These are phyloP conservation scores for Notechis scutatus DNA, from an alignment of 2,113 vertebrate species.

Conservation along the genomic window DNA sequence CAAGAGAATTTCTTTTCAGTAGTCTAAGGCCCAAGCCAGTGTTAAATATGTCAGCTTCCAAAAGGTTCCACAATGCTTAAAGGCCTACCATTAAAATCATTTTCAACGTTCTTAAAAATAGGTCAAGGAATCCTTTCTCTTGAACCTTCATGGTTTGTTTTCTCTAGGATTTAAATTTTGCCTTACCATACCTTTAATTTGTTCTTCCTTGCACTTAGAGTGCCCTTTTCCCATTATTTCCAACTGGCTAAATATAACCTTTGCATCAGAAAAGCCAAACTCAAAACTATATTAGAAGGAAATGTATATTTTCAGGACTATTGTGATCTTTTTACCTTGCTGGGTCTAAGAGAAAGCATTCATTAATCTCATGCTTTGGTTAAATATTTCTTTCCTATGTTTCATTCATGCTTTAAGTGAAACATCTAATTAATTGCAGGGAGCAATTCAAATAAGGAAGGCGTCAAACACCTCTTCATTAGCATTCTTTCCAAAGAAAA, in stretches of 20 bases:
- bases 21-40: not conserved
- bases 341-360: constrained; percentile 8
- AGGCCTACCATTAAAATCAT: not conserved
- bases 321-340: constrained; percentile 42
- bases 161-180: not conserved
- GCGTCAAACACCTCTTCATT: constrained; percentile 18
- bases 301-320: constrained; percentile 37
- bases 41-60: not conserved
- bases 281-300: constrained; percentile 32
- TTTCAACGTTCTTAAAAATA: not conserved
- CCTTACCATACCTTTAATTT: not conserved
- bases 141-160: not conserved
- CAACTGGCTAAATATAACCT: constrained; percentile 26
- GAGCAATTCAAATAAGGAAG: not conserved
- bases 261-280: constrained; percentile 34
- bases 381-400: constrained; percentile 40
- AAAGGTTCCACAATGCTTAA: not conserved
- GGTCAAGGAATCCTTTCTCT: not conserved
- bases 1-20: not conserved
- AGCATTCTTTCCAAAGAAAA: constrained; percentile 28
- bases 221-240: constrained; percentile 12
- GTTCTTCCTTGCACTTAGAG: constrained; percentile 5
- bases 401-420: constrained; percentile 39
- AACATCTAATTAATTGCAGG: constrained; percentile 48
- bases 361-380: constrained; percentile 34